A percentile compares a stretch with the other conserved stretches of the same genome.
Evolutionary conservation across 2,113 vertebrate genomes (phyloP).

Genomic region (Gnathonemus longibarbis): DNA sequence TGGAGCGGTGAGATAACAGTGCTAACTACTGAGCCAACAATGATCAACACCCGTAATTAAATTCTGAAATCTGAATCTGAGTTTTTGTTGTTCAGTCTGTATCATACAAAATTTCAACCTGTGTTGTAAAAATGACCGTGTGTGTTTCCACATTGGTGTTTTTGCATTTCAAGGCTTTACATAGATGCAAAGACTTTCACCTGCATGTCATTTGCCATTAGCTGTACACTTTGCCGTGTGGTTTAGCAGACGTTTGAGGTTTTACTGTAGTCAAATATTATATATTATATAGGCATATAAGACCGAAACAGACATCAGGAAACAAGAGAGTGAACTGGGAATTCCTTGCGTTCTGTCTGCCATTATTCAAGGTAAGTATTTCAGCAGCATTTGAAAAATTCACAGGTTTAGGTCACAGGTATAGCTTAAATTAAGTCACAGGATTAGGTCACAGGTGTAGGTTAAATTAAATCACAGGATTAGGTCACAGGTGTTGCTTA

Average conservation of each 20-base stretch:
- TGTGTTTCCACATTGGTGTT: neutral
- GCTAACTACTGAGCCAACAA: neutral
- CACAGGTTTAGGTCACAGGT: no score
- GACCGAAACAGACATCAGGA: neutral
- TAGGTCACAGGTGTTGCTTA: neutral
- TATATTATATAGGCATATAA: neutral
- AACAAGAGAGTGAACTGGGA: neutral
- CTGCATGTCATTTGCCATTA: neutral
- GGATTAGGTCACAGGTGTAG: neutral
- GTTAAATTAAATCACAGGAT: neutral
- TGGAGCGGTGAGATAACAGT: neutral
- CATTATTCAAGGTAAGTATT: neutral
- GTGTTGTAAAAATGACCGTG: neutral
- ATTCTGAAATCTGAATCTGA: neutral
- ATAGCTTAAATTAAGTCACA: neutral
- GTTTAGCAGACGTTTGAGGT: neutral
- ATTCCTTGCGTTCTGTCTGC: no score
- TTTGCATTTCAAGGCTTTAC: neutral
- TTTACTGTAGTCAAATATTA: conserved; percentile 2
- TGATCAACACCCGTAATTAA: neutral
- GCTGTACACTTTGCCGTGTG: neutral
- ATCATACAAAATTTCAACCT: neutral
- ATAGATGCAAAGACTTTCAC: conserved; percentile 5
- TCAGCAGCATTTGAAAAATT: neutral
- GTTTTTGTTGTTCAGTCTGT: neutral